A percentile compares a stretch with the other conserved stretches of the same genome.
Evolutionary conservation across 1,140 invertebrate genomes (phyloP).

Genomic region (Apis cerana): DNA sequence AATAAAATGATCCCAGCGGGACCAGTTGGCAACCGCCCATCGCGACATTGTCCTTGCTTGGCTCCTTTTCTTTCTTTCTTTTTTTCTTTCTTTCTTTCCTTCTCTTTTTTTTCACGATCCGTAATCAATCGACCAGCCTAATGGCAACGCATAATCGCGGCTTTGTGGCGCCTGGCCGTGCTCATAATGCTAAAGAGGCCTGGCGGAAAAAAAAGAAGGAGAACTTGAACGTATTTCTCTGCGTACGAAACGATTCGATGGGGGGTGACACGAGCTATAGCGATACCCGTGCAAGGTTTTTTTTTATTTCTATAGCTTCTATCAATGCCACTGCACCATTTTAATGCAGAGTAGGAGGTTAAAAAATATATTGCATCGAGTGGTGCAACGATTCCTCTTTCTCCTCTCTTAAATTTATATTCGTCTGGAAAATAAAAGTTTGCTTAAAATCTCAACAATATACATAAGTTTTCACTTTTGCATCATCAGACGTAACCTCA

Average conservation of each 20-base stretch:
- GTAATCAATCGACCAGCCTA: conserved; percentile 74
- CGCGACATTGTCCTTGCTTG: conserved; percentile 74
- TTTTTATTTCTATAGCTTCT: not conserved
- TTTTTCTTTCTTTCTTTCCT: conserved; percentile 56
- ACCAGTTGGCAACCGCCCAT: conserved; percentile 80
- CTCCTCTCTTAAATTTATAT: too few relatives aligned
- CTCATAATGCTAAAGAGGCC: conserved; percentile 56
- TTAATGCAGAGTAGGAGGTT: not conserved
- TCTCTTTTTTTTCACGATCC: conserved; percentile 66
- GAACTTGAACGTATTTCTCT: conserved; percentile 15
- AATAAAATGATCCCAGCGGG: conserved; percentile 75
- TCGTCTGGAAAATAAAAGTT: too few relatives aligned
- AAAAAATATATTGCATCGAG: not conserved
- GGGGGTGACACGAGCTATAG: not conserved
- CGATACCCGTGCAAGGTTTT: not conserved
- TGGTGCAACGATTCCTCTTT: too few relatives aligned
- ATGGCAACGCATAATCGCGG: conserved; percentile 66
- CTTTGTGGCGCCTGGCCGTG: conserved; percentile 59
- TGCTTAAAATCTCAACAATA: too few relatives aligned
- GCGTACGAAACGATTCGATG: conserved; percentile 26
- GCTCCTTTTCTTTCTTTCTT: conserved; percentile 64
- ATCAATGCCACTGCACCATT: not conserved
- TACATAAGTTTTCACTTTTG: too few relatives aligned
- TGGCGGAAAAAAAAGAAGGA: conserved; percentile 42
- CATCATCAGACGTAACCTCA: too few relatives aligned